Evolutionary conservation across 2,888 invertebrate species (phyloP), one percentile per base, ranked within the genome.

Genomic region (Parnassius glacialis): DNA sequence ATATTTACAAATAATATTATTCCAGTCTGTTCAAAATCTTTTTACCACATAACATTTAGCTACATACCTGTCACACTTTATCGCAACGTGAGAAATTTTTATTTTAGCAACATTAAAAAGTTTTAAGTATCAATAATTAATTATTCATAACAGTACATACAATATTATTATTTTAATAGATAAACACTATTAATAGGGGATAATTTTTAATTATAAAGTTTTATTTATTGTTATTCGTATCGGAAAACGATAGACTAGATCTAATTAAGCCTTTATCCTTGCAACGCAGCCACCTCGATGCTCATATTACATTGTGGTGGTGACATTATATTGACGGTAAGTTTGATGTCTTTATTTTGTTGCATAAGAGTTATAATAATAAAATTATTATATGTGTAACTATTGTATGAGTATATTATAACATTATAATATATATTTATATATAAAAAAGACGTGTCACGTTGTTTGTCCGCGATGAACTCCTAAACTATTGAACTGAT

Each of bases 61-160:
- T 51, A 44, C 57, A 53, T 58, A 62, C 62, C 62, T 7, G 7
- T 58, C 25, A 62, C 54, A 58, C 50, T 44, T 54, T 50, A 54
- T 58, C 58, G 51, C 53, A 45, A 55, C 55, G 44, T 57, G 54
- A 51, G 20, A 54, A 45, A 58, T 50, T n/a, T 62, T 62, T 54
- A 1, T 20, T 20, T 20, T 20, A 20, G 20, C 20, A 20, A 20
- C 20, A 20, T 2, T 20, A 2, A 20, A 7, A 7, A 34, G 34
- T 5, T 34, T 34, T 34, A 34, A 34, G 3, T 34, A 34, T 5
- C 34, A 34, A 34, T 34, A 7, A 34, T 7, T 34, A 34, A 34
- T 7, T 5, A 34, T 34, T 34, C 3, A 5, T 34, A 34, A 34
- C 34, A 34, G 34, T 34, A 34, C 7, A 34, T 34, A 34, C 7